These are phyloP conservation scores for Nyctereutes procyonoides DNA, from an alignment of 2,113 vertebrate species.

Conservation along the genomic window DNA sequence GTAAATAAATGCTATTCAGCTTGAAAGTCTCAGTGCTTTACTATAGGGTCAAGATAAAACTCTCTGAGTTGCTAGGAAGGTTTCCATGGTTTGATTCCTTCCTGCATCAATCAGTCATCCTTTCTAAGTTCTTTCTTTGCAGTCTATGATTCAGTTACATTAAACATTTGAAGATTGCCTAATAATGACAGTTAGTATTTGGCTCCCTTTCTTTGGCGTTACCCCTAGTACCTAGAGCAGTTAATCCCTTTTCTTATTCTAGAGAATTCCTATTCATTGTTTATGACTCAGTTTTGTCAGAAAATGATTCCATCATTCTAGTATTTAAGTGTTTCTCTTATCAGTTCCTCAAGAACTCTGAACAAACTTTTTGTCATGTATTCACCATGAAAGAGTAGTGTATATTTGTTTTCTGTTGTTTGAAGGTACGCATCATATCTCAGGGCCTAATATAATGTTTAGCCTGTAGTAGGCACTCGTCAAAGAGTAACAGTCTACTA, in stretches of 20 bases:
- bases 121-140: background rate
- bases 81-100: background rate
- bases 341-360: background rate
- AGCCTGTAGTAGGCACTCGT: background rate
- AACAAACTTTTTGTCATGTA: background rate
- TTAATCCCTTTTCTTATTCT: background rate
- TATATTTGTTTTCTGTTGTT: background rate
- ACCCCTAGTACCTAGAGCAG: background rate
- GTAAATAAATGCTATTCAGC: background rate
- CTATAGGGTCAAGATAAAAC: background rate
- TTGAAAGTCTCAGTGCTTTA: background rate
- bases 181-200: background rate
- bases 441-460: background rate
- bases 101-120: background rate
- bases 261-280: background rate
- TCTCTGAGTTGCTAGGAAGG: background rate
- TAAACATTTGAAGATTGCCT: background rate
- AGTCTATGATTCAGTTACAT: background rate
- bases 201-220: background rate
- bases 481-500: background rate
- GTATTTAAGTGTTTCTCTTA: background rate
- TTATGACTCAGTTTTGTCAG: background rate
- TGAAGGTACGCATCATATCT: background rate
- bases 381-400: background rate
- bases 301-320: background rate